Evolutionary conservation across 92 coral and sea anemone species (phyloP).

Genomic region (Hydrozoanthus gracilis): DNA sequence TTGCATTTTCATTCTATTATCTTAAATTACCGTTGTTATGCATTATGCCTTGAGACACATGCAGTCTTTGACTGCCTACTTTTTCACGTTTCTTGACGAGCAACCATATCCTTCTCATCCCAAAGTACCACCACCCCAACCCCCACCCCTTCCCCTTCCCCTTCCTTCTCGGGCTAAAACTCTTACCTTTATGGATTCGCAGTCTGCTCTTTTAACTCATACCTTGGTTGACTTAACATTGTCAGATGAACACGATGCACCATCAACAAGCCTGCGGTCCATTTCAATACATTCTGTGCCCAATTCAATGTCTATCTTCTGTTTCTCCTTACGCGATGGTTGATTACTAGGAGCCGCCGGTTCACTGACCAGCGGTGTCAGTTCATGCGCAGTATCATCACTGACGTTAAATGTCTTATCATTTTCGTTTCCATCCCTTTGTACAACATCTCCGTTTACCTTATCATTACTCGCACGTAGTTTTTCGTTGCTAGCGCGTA

Average conservation of each 20-base stretch:
- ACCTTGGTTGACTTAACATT: constrained; percentile 19
- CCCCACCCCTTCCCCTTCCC: neutral
- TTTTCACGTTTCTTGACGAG: too few species aligned
- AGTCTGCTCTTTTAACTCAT: neutral
- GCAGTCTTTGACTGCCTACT: too few species aligned
- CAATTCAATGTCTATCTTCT: constrained; percentile 4
- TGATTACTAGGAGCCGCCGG: neutral
- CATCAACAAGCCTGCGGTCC: constrained; percentile 7
- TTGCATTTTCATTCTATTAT: too few species aligned
- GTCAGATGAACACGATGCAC: neutral
- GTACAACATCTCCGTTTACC: constrained; percentile 55
- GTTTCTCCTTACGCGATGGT: constrained; percentile 14
- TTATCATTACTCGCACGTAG: constrained; percentile 29
- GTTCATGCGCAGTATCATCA: constrained; percentile 22
- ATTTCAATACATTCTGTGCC: constrained; percentile 39
- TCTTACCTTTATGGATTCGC: neutral
- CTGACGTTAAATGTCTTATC: neutral
- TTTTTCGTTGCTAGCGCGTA: constrained; percentile 23
- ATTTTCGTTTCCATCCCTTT: constrained; percentile 47
- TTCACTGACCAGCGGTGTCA: constrained; percentile 19
- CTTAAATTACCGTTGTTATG: too few species aligned
- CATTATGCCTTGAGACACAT: too few species aligned
- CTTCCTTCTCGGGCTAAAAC: neutral
- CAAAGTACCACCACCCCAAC: neutral
- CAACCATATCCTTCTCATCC: neutral